Evolutionary conservation across 2,888 invertebrate genomes (phyloP).

Genomic region (Xestobium rufovillosum): DNA sequence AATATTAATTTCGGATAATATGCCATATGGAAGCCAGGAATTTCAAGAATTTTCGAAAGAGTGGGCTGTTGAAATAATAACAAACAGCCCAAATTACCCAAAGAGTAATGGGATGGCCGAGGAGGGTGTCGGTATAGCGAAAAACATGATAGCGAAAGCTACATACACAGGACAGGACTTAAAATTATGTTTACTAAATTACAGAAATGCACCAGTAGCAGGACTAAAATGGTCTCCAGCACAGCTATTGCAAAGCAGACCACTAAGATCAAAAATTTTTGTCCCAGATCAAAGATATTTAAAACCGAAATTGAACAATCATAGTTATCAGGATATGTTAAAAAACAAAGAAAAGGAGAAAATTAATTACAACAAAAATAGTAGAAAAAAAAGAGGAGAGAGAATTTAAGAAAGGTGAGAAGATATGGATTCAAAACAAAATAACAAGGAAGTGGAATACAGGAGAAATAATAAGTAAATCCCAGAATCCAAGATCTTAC

Average conservation of each 20-base stretch:
- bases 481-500: no score
- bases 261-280: no score
- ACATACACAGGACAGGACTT: constrained; percentile 10
- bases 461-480: no score
- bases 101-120: constrained; percentile 1
- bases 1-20: constrained; percentile 22
- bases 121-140: neutral
- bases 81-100: constrained; percentile 21
- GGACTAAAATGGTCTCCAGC: constrained; percentile 11
- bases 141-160: constrained; percentile 15
- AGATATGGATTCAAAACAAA: no score
- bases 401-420: no score
- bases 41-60: constrained; percentile 19
- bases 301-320: no score
- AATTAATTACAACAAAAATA: no score
- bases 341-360: no score
- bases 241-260: constrained; percentile 16
- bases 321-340: no score
- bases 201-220: constrained; percentile 13
- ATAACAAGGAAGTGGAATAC: no score
- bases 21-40: constrained; percentile 21
- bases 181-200: constrained; percentile 11
- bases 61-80: constrained; percentile 20
- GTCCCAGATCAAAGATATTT: no score
- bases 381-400: no score